Evolutionary conservation across 2,888 invertebrate species (phyloP).

Genomic region (Exephanes ischioxanthus): DNA sequence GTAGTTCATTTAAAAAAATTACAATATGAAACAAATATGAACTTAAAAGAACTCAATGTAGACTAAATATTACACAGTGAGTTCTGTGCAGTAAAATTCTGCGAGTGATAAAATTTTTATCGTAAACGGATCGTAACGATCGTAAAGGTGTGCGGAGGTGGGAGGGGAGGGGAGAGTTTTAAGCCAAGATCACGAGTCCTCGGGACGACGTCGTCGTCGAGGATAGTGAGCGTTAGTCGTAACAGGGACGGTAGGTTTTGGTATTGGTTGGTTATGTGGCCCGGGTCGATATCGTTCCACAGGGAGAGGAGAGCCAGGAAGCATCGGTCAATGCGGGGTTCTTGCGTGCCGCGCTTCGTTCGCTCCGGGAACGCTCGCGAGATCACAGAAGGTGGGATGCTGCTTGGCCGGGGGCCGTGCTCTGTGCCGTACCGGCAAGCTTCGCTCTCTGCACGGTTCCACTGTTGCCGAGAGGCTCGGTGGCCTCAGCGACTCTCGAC

Average conservation of each 20-base stretch:
- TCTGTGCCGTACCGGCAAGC: constrained; percentile 4
- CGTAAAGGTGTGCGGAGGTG: neutral
- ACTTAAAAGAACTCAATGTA: neutral
- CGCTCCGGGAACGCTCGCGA: neutral
- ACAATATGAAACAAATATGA: neutral
- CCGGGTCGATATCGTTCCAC: constrained; percentile 77
- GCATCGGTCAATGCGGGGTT: constrained; percentile 53
- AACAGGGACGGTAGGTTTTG: constrained; percentile 77
- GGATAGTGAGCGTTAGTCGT: constrained; percentile 64
- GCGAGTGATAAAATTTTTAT: neutral
- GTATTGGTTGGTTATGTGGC: constrained; percentile 74
- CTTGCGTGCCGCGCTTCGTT: constrained; percentile 29
- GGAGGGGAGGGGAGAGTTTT: neutral
- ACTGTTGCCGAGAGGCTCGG: constrained; percentile 35
- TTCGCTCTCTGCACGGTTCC: constrained; percentile 38
- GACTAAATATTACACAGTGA: neutral
- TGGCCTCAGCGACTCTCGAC: neutral
- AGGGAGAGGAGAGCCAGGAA: constrained; percentile 58
- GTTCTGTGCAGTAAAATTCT: neutral
- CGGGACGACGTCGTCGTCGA: constrained; percentile 2
- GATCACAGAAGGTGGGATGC: constrained; percentile 1
- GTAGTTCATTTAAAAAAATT: no score
- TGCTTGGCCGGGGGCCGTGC: constrained; percentile 12
- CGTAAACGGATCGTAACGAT: neutral
- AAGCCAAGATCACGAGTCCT: constrained; percentile 21